Percentiles rank a stretch among this genome's conserved stretches.
These are phyloP conservation scores for Drosophila rhopaloa DNA, from an alignment of 1,140 invertebrate genomes.

Conservation along the genomic window DNA sequence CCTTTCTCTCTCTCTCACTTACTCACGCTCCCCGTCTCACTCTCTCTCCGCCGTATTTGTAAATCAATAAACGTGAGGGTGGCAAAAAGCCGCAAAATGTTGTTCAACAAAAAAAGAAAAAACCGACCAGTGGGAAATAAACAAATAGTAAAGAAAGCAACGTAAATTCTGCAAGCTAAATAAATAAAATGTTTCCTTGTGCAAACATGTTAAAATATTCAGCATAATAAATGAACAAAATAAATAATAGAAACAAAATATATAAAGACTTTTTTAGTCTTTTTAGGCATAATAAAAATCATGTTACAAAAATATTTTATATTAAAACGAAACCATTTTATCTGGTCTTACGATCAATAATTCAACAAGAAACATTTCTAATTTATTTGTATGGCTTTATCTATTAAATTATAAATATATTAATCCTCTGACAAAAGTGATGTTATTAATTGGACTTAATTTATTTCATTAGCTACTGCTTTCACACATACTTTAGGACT, in stretches of 20 bases:
- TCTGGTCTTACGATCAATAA: background rate
- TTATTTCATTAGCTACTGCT: background rate
- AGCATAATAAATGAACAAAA: background rate
- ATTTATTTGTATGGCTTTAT: background rate
- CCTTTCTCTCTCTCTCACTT: slow-evolving; percentile 9
- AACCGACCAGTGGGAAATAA: slow-evolving; percentile 7
- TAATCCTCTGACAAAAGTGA: background rate
- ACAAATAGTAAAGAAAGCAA: slow-evolving; percentile 8
- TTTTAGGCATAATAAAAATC: too few relatives aligned
- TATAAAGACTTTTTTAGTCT: background rate
- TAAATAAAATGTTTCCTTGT: background rate
- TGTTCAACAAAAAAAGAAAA: slow-evolving; percentile 47
- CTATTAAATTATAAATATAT: background rate
- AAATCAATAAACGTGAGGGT: slow-evolving; percentile 83
- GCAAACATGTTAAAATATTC: background rate
- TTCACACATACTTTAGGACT: background rate
- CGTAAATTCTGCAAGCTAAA: background rate
- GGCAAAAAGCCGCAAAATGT: slow-evolving; percentile 76
- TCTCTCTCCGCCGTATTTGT: slow-evolving; percentile 65
- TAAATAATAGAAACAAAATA: too few relatives aligned
- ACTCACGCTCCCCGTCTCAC: slow-evolving; percentile 14
- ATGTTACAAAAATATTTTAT: too few relatives aligned
- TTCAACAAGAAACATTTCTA: background rate
- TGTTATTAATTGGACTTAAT: background rate
- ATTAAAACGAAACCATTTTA: too few relatives aligned